phyloP scores from a whole-genome alignment of 2,797 vertebrate genomes.

The Chaenodraco wilsoni region DNA sequence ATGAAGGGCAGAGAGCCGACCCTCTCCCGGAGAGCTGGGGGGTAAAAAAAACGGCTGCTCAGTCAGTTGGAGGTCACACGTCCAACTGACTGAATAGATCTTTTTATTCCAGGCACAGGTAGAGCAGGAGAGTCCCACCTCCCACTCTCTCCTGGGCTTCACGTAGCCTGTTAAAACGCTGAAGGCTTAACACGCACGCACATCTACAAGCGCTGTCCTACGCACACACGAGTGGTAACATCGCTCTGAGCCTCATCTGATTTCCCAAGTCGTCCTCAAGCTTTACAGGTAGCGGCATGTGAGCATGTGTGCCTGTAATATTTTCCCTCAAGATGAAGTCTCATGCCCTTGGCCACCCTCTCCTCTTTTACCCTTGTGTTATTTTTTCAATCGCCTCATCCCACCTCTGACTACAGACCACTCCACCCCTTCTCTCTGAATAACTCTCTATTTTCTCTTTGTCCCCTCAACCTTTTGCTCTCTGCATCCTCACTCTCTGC shows the following conservation, averaged over 20 bases:
- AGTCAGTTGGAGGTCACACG: slow-evolving; percentile 67
- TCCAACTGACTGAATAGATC: slow-evolving; percentile 43
- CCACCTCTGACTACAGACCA: slow-evolving; percentile 22
- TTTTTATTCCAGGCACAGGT: slow-evolving; percentile 58
- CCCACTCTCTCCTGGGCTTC: slow-evolving; percentile 33
- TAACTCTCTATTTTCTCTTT: slow-evolving; percentile 4
- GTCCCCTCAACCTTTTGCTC: slow-evolving; percentile 8
- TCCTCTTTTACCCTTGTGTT: not conserved
- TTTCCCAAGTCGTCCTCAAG: slow-evolving; percentile 47
- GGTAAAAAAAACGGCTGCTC: slow-evolving; percentile 55
- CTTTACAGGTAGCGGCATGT: slow-evolving; percentile 24
- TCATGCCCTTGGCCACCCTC: slow-evolving; percentile 24
- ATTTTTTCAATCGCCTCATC: slow-evolving; percentile 19
- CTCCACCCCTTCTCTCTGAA: slow-evolving; percentile 28
- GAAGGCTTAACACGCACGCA: slow-evolving; percentile 54
- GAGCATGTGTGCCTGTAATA: slow-evolving; percentile 16
- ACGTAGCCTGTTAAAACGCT: slow-evolving; percentile 56
- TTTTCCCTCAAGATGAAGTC: slow-evolving; percentile 31
- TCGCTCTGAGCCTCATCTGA: slow-evolving; percentile 45
- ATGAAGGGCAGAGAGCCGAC: slow-evolving; percentile 50
- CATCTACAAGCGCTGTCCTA: not conserved
- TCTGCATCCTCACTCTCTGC: slow-evolving; percentile 19
- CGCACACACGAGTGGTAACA: not conserved
- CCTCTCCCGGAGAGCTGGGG: slow-evolving; percentile 25
- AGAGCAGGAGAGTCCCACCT: slow-evolving; percentile 24